These are phyloP conservation scores for Berghia stephanieae DNA, from an alignment of 1,140 invertebrate genomes.

Conservation along the genomic window DNA sequence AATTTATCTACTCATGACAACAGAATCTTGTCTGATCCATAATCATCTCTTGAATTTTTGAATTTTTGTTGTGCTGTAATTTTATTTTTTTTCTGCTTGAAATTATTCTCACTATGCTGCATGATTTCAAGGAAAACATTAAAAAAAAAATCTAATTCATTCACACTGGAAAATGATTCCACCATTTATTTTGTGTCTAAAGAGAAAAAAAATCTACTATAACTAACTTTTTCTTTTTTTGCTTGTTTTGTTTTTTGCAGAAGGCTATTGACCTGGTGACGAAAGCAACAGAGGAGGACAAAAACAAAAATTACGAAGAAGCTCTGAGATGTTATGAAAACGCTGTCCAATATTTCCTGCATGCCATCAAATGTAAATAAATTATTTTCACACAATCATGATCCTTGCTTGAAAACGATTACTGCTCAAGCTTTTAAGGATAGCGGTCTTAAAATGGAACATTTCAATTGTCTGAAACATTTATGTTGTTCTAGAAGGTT, in stretches of 20 bases:
- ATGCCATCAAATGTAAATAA: conserved; percentile 93
- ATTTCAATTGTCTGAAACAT: too few species aligned
- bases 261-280: conserved; percentile 99
- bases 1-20: too few species aligned
- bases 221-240: not conserved
- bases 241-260: conserved; percentile 56
- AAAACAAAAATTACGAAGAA: conserved; percentile 97
- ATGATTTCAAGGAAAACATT: too few species aligned
- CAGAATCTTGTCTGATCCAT: too few species aligned
- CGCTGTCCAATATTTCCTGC: conserved; percentile 99
- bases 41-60: too few species aligned
- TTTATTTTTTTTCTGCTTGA: not conserved
- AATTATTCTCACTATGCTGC: not conserved
- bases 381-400: too few species aligned
- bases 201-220: not conserved
- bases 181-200: not conserved
- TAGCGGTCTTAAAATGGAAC: too few species aligned
- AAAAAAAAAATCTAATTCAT: not conserved
- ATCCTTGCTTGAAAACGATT: too few species aligned
- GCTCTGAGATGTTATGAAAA: conserved; percentile 94
- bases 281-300: conserved; percentile 97
- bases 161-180: too few species aligned
- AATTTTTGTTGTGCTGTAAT: too few species aligned
- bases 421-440: too few species aligned
- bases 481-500: too few species aligned